Base-by-base conservation (phyloP, 2,113 vertebrate species). In the Cyanistes caeruleus region DNA sequence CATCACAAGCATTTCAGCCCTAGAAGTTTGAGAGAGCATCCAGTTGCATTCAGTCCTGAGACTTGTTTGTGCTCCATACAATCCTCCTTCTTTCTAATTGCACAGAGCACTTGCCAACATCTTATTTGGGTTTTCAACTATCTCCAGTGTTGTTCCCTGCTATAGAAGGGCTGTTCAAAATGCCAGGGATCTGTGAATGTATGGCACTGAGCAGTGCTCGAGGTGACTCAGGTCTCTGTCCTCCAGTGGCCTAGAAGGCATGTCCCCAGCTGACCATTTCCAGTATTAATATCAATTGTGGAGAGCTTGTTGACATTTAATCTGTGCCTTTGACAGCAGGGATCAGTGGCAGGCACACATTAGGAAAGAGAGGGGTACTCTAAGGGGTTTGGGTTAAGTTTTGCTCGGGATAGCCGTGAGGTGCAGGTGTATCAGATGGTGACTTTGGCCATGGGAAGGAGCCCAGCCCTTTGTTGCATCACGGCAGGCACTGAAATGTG, bases 361-460 rank as follows among this genome's bases (percentile, higher is more conserved):
- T 43, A 63, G 52, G 21, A 80, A n/a, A 14, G 52, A 82, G 41
- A 22, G 10, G 31, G 43, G 31, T 60, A 19, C 31, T 84, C 48
- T 25, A 18, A 75, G 65, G 68, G 41, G 43, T 63, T 72, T 24
- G 63, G 43, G 12, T 53, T 63, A 72, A 49, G 33, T 62, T 58
- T 81, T 85, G 41, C 55, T 76, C 2, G 0, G 31, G 46, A 51
- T 16, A 8, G 70, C 62, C 0, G 0, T 1, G 2, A 11, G 9
- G 43, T 30, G 20, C 14, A 4, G 25, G 10, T n/a, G 2, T 48
- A 65, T 72, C 58, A 33, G 27, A 3, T 56, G 31, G 41, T 22
- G 0, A 31, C 3, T 30, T 43, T 53, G 75, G n/a, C 51, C 30
- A 10, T 5, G 31, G 52, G 75, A 43, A 48, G 48, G 49, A 69